These are phyloP conservation scores for Erynnis tages DNA, from an alignment of 2,888 invertebrate genomes.

Conservation along the genomic window DNA sequence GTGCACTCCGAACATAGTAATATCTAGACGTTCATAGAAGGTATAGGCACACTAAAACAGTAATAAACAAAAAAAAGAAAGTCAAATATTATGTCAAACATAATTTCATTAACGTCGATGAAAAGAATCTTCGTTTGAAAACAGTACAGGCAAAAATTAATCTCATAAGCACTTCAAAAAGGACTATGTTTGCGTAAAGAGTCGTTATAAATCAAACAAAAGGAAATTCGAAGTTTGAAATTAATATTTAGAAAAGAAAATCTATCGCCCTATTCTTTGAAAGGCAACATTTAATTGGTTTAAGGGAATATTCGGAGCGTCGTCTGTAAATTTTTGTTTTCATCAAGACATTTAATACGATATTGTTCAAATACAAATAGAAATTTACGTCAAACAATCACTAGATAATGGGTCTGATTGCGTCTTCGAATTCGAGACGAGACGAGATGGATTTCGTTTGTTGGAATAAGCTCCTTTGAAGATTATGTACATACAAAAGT, in stretches of 20 bases:
- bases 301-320: background rate
- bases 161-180: background rate
- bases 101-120: no score
- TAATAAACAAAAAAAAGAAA: no score
- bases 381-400: conserved; percentile 25
- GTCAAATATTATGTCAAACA: no score
- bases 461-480: no score
- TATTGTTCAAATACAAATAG: conserved; percentile 22
- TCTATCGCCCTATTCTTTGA: conserved; percentile 16
- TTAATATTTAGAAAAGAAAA: conserved; percentile 20
- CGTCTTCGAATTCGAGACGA: conserved; percentile 18
- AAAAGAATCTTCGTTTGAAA: background rate
- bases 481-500: no score
- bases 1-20: no score
- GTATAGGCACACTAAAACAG: no score
- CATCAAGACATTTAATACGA: conserved; percentile 18
- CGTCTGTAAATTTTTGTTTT: conserved; percentile 9
- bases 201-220: conserved; percentile 3
- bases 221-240: conserved; percentile 9
- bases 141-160: background rate
- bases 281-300: conserved; percentile 26
- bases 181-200: conserved; percentile 5
- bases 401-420: conserved; percentile 25
- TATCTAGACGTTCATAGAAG: no score
- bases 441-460: conserved; percentile 9